Percentiles rank a stretch among this genome's conserved stretches.
Conservation (phyloP, 2,797 vertebrate species). For the Jordanella pulchra region DNA sequence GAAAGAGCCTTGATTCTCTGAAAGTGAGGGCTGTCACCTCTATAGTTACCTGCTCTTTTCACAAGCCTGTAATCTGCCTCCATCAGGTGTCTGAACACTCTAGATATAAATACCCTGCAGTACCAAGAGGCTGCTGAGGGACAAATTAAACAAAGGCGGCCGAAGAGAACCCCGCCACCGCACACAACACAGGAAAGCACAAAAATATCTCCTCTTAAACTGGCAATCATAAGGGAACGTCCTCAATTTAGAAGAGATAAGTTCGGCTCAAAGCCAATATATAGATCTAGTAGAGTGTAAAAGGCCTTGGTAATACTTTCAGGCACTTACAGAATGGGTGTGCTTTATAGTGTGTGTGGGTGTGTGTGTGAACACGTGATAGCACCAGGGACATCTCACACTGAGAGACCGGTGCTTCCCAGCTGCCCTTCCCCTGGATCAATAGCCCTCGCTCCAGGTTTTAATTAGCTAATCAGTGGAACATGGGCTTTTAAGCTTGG, state of each 20-base stretch:
- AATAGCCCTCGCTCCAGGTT: slow-evolving; percentile 71
- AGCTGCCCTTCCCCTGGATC: slow-evolving; percentile 57
- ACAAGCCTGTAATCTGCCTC: slow-evolving; percentile 62
- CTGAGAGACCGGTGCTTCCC: slow-evolving; percentile 63
- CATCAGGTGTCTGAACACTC: slow-evolving; percentile 64
- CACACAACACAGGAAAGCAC: slow-evolving; percentile 6
- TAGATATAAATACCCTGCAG: slow-evolving; percentile 69
- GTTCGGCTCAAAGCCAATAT: slow-evolving; percentile 55
- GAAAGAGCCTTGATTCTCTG: slow-evolving; percentile 45
- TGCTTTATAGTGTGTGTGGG: slow-evolving; percentile 12
- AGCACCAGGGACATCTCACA: slow-evolving; percentile 41
- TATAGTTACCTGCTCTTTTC: slow-evolving; percentile 40
- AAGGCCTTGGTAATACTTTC: slow-evolving; percentile 63
- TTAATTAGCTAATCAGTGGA: slow-evolving; percentile 83
- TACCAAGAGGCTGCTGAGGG: slow-evolving; percentile 46
- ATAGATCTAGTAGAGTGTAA: slow-evolving; percentile 57
- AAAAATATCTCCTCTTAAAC: slow-evolving; percentile 33
- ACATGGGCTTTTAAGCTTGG: slow-evolving; percentile 77
- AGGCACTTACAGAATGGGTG: slow-evolving; percentile 31
- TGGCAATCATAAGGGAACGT: slow-evolving; percentile 44
- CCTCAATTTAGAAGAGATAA: slow-evolving; percentile 61
- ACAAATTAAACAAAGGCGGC: slow-evolving; percentile 31
- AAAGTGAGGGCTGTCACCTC: slow-evolving; percentile 55
- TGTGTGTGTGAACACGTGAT: not conserved
- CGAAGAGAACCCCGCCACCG: not conserved